A percentile compares a stretch with the other conserved stretches of the same genome.
phyloP scores from a whole-genome alignment of 2,797 vertebrate genomes.

The Fistularia commersonii region DNA sequence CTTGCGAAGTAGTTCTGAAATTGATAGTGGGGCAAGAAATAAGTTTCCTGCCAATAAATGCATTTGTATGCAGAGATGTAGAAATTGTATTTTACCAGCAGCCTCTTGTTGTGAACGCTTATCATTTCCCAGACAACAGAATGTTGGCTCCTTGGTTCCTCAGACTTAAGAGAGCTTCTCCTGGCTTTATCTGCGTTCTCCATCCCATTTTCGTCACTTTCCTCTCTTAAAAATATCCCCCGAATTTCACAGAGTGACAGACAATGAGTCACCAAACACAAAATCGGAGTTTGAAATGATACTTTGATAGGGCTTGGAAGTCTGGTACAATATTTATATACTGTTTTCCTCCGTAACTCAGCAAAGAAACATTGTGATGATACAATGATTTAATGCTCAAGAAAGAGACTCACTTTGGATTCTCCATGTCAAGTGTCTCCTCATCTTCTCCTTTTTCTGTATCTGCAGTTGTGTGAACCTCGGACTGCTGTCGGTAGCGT shows the following conservation, averaged over 20 bases:
- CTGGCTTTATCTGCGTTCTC: conserved; percentile 68
- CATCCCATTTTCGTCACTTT: conserved; percentile 58
- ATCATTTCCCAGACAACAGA: conserved; percentile 86
- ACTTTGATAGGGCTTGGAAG: no score
- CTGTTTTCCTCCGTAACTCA: no score
- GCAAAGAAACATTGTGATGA: no score
- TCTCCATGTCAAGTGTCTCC: conserved; percentile 32
- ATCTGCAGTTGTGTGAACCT: conserved; percentile 12
- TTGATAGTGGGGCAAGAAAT: background rate
- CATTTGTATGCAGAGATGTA: background rate
- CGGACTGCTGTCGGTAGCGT: conserved; percentile 12
- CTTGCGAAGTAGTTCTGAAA: conserved; percentile 91
- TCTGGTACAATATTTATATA: no score
- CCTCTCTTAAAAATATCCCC: conserved; percentile 65
- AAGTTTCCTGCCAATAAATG: background rate
- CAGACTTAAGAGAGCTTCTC: conserved; percentile 69
- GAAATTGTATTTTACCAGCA: conserved; percentile 78
- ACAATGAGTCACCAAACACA: conserved; percentile 3
- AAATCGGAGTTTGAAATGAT: no score
- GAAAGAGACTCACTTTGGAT: conserved; percentile 54
- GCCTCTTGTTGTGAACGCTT: conserved; percentile 83
- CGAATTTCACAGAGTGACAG: conserved; percentile 6
- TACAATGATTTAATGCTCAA: background rate
- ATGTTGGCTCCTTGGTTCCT: conserved; percentile 79
- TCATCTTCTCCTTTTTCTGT: conserved; percentile 36